Evolutionary conservation across 2,888 invertebrate genomes (phyloP).

Genomic region (Parnassius apollo): DNA sequence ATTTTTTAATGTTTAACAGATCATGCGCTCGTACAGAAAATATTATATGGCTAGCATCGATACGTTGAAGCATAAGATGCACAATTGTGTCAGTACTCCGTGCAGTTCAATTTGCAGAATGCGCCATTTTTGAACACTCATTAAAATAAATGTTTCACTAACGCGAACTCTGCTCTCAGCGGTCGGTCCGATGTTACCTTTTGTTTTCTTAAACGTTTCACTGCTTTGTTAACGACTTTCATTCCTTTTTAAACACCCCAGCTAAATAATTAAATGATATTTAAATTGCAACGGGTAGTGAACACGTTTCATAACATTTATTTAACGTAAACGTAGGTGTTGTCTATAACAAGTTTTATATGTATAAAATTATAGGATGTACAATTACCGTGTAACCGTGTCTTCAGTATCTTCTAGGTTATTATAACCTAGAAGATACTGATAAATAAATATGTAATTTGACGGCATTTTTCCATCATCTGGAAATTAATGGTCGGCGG

Average conservation of each 20-base stretch:
- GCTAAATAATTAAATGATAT: slow-evolving; percentile 17
- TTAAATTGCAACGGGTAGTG: slow-evolving; percentile 7
- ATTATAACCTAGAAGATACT: no score
- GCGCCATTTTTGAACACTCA: slow-evolving; percentile 16
- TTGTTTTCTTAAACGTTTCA: slow-evolving; percentile 24
- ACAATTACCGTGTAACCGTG: no score
- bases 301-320: slow-evolving; percentile 3
- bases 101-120: slow-evolving; percentile 13
- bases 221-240: slow-evolving; percentile 20
- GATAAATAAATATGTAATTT: no score
- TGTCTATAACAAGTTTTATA: no score
- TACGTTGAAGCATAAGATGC: slow-evolving; percentile 1
- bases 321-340: background rate
- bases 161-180: slow-evolving; percentile 3
- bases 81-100: slow-evolving; percentile 8
- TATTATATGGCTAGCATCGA: background rate
- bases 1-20: no score
- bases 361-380: no score
- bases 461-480: no score
- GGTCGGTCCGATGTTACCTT: slow-evolving; percentile 12
- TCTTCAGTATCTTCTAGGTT: no score
- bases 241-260: slow-evolving; percentile 16
- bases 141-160: slow-evolving; percentile 26
- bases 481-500: no score
- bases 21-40: no score